Evolutionary conservation across 2,888 invertebrate species (phyloP), one percentile per base, ranked within the genome.

Genomic region (Caenorhabditis zanzibari): DNA sequence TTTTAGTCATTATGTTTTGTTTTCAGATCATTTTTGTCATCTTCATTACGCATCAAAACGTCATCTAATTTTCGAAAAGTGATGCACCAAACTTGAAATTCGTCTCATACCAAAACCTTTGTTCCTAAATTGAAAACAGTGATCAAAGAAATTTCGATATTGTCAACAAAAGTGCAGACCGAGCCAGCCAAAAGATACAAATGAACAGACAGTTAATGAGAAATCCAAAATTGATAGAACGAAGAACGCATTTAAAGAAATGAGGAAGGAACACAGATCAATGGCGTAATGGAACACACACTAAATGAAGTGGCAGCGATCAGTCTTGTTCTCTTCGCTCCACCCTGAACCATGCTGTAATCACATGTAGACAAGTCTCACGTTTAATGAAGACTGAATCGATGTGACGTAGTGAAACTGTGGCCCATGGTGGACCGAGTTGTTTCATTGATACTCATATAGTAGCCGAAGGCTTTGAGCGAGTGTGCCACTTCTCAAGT

Each of bases 271-370:
- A 64, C 79, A 71, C 64, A 79, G 63, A 71, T 63, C 71, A 64
- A 16, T 79, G 71, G 64, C 64, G 79, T 79, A 79, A 79, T 47
- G 63, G 64, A 63, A 76, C 76, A 47, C 44, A 56, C 76, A 47
- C 35, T 49, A 24, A 58, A 64, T 59, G 59, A 68, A 79, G 24
- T 61, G 71, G 35, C 63, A 79, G 32, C 47, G 71, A 79, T 79
- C 69, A 63, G 54, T 77, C 63, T 26, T 52, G 35, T 52, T 56
- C 9, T 14, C 12, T 32, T 44, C 44, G 71, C 71, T 44, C 79
- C 71, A 22, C 71, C 79, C 63, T 54, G 41, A 16, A 63, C 56
- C 61, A 61, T 63, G 79, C 63, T 71, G 71, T 72, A 71, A 79
- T 79, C 79, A 79, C 79, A 69, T 79, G 79, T 56, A 79, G 71